Conservation (phyloP, 1,140 invertebrate species). For the Danaus melanippus region DNA sequence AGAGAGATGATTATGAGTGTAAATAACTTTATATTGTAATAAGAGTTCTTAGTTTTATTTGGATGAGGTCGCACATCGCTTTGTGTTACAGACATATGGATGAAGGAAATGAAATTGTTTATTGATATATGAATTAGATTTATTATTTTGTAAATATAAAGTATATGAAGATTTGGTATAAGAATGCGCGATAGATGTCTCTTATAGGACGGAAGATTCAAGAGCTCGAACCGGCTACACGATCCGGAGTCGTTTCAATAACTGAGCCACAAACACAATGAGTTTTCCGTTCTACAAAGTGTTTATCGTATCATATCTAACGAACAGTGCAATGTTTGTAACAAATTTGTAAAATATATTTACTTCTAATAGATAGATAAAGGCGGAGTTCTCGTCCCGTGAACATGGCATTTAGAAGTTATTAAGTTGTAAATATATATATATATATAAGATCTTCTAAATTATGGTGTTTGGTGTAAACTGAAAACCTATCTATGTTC, state of each 20-base stretch:
- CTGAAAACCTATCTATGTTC: conserved; percentile 66
- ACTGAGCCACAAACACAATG: too few species aligned
- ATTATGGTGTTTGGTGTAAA: conserved; percentile 67
- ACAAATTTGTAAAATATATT: conserved; percentile 56
- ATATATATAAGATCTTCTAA: conserved; percentile 50
- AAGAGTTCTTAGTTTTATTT: too few species aligned
- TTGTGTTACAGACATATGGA: too few species aligned
- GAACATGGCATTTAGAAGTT: conserved; percentile 57
- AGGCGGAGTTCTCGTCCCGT: conserved; percentile 60
- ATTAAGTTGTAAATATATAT: conserved; percentile 65
- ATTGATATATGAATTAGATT: too few species aligned
- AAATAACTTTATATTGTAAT: too few species aligned
- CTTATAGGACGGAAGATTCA: too few species aligned
- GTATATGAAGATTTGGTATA: conserved; percentile 36
- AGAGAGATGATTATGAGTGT: too few species aligned
- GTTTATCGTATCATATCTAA: conserved; percentile 46
- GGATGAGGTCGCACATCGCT: too few species aligned
- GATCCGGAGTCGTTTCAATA: too few species aligned
- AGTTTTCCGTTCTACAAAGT: too few species aligned
- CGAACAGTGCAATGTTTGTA: conserved; percentile 66
- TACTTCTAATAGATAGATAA: conserved; percentile 59
- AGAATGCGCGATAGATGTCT: conserved; percentile 25
- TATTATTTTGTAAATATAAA: conserved; percentile 17
- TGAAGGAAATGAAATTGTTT: too few species aligned
- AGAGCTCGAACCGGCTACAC: too few species aligned